A percentile compares a stretch with the other conserved stretches of the same genome.
phyloP scores from a whole-genome alignment of 2,113 vertebrate genomes.

The Nannospalax galili region DNA sequence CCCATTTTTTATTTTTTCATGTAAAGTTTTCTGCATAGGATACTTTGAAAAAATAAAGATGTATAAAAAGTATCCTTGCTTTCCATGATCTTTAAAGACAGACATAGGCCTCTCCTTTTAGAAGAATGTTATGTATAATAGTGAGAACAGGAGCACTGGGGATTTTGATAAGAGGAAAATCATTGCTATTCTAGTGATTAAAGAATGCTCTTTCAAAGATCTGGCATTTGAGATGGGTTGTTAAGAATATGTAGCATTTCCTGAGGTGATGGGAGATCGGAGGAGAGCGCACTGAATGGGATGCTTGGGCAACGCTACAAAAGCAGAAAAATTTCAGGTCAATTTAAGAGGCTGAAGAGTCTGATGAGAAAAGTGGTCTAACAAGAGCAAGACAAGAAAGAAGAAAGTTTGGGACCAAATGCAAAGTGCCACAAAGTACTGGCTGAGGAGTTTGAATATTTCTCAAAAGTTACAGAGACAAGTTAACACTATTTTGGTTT shows the following conservation, averaged over 20 bases:
- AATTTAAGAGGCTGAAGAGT: background rate
- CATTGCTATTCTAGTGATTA: slow-evolving; percentile 18
- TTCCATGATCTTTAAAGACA: background rate
- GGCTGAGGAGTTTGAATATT: background rate
- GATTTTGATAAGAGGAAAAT: slow-evolving; percentile 20
- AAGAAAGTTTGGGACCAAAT: background rate
- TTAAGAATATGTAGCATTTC: background rate
- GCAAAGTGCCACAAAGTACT: background rate
- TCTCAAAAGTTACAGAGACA: background rate
- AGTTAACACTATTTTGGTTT: background rate
- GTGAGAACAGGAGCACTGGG: background rate
- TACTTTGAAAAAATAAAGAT: slow-evolving; percentile 2
- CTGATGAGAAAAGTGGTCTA: background rate
- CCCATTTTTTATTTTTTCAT: slow-evolving; percentile 18
- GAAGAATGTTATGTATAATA: background rate
- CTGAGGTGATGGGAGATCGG: background rate
- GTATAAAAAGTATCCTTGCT: background rate
- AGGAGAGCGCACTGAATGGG: background rate
- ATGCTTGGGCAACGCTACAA: background rate
- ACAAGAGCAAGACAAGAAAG: too few species aligned
- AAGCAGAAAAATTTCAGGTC: background rate
- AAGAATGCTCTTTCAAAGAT: slow-evolving; percentile 23
- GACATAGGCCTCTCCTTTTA: background rate
- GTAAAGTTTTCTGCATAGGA: background rate
- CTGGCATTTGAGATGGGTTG: background rate